A percentile compares a stretch with the other conserved stretches of the same genome.
These are phyloP conservation scores for Sphaeramia orbicularis DNA, from an alignment of 2,797 vertebrate species.

Conservation along the genomic window DNA sequence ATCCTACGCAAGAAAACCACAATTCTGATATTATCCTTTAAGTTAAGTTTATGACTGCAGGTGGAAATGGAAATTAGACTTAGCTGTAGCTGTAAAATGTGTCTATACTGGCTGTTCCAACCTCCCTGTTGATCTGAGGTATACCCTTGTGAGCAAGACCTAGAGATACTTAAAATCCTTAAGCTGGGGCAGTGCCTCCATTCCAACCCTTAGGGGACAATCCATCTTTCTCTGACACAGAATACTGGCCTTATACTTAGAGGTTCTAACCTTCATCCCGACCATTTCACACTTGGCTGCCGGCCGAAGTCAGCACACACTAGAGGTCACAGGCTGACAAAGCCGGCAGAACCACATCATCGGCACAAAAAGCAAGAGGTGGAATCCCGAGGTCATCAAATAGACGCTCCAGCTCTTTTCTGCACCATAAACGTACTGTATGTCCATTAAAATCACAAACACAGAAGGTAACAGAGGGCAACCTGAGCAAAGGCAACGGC, in stretches of 20 bases:
- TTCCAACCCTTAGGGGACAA: slow-evolving; percentile 22
- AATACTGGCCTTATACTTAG: slow-evolving; percentile 27
- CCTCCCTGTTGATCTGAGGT: slow-evolving; percentile 19
- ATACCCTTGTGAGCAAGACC: slow-evolving; percentile 21
- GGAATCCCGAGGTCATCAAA: slow-evolving; percentile 8
- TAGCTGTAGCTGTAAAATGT: background rate
- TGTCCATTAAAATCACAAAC: slow-evolving; percentile 17
- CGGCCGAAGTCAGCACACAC: slow-evolving; percentile 19
- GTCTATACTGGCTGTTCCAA: slow-evolving; percentile 14
- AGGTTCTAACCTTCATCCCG: slow-evolving; percentile 32
- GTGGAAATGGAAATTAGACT: slow-evolving; percentile 2
- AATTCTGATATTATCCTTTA: background rate
- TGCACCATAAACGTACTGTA: slow-evolving; percentile 3
- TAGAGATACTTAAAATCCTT: slow-evolving; percentile 24
- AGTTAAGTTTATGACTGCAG: background rate
- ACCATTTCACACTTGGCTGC: slow-evolving; percentile 56
- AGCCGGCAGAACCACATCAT: slow-evolving; percentile 20
- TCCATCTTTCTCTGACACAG: slow-evolving; percentile 54
- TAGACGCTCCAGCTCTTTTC: background rate
- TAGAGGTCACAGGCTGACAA: slow-evolving; percentile 35
- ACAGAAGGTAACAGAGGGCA: slow-evolving; percentile 11
- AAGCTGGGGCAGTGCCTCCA: background rate
- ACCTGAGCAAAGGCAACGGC: background rate
- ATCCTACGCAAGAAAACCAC: background rate
- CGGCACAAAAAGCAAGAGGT: slow-evolving; percentile 29